A percentile compares a stretch with the other conserved stretches of the same genome.
These are phyloP conservation scores for Nephrotoma flavescens DNA, from an alignment of 2,888 invertebrate species.

Conservation along the genomic window DNA sequence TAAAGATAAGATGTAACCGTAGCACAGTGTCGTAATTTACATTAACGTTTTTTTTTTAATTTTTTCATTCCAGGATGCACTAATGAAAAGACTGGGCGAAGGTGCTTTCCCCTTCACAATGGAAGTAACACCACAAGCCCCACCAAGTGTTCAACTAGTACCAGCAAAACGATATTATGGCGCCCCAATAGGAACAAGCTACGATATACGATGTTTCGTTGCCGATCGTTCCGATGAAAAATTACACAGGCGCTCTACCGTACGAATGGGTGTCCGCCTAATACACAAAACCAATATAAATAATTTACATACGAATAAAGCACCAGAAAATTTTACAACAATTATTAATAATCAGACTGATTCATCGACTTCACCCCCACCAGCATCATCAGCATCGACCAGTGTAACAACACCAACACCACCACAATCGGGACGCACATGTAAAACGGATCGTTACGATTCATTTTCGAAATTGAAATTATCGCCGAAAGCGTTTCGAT, in stretches of 20 bases:
- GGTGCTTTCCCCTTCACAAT: slow-evolving; percentile 70
- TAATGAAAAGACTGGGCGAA: slow-evolving; percentile 60
- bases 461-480: slow-evolving; percentile 28
- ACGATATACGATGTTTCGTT: slow-evolving; percentile 73
- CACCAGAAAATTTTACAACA: slow-evolving; percentile 23
- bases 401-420: background rate
- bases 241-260: slow-evolving; percentile 60
- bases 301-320: slow-evolving; percentile 15
- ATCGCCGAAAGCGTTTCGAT: slow-evolving; percentile 29
- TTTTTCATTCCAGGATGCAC: slow-evolving; percentile 45
- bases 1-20: too few species aligned
- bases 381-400: background rate
- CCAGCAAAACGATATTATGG: slow-evolving; percentile 85
- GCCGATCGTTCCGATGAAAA: slow-evolving; percentile 76
- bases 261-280: slow-evolving; percentile 74
- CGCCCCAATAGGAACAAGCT: slow-evolving; percentile 81
- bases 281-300: slow-evolving; percentile 40
- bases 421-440: background rate
- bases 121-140: slow-evolving; percentile 67
- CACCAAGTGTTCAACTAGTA: slow-evolving; percentile 81
- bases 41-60: too few species aligned
- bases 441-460: slow-evolving; percentile 21
- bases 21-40: too few species aligned
- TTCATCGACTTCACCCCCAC: slow-evolving; percentile 6
- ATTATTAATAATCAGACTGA: slow-evolving; percentile 18